A percentile compares a stretch with the other conserved stretches of the same genome.
These are phyloP conservation scores for Drosophila neoperkinsi DNA, from an alignment of 2,888 invertebrate genomes.

Conservation along the genomic window DNA sequence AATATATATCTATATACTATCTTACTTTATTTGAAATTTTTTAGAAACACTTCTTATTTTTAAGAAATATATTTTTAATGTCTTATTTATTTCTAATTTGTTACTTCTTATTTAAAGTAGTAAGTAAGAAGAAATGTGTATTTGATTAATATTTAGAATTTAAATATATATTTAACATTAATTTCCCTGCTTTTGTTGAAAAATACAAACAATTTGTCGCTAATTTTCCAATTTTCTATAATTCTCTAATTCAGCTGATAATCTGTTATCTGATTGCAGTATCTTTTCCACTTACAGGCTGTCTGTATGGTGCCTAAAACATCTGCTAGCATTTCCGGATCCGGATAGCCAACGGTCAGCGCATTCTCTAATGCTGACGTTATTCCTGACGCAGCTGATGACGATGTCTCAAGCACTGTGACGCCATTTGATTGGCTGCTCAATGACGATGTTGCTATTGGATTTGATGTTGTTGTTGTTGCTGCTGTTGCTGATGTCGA, in stretches of 20 bases:
- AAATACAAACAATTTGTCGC: not conserved
- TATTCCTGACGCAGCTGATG: conserved; percentile 50
- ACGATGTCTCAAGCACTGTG: conserved; percentile 45
- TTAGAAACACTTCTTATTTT: not conserved
- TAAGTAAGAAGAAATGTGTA: not conserved
- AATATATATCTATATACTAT: not conserved
- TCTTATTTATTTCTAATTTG: not conserved
- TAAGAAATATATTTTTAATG: not conserved
- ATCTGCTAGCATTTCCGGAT: conserved; percentile 91
- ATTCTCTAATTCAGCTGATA: not conserved
- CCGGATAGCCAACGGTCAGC: conserved; percentile 90
- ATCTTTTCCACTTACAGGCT: conserved; percentile 83
- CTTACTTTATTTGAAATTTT: not conserved
- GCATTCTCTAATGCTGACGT: conserved; percentile 86
- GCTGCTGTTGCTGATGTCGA: conserved; percentile 28
- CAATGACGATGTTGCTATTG: conserved; percentile 29
- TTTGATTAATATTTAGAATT: not conserved
- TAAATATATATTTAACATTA: not conserved
- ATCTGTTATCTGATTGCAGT: not conserved
- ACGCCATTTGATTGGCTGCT: conserved; percentile 54
- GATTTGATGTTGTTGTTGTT: conserved; percentile 16
- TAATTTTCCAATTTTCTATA: not conserved
- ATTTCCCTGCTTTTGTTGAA: not conserved
- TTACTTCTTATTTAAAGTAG: not conserved
- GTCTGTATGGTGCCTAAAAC: conserved; percentile 89